Evolutionary conservation across 2,888 invertebrate species (phyloP).

Genomic region (Acronicta leporina): DNA sequence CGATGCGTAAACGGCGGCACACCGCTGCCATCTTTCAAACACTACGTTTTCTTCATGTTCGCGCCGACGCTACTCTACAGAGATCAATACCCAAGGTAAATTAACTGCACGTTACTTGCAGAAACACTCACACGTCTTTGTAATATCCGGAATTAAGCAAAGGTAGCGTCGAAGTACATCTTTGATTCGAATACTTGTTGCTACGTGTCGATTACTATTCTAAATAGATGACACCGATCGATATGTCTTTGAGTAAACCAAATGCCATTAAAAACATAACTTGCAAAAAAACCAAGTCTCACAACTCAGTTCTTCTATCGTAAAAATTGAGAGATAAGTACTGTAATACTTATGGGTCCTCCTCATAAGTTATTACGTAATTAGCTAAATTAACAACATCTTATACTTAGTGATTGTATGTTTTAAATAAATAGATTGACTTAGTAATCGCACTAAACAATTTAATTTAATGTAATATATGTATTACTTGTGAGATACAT

Average conservation of each 20-base stretch:
- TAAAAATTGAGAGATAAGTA: too few relatives aligned
- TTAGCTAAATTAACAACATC: too few relatives aligned
- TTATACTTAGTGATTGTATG: too few relatives aligned
- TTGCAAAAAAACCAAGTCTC: too few relatives aligned
- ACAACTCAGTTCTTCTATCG: too few relatives aligned
- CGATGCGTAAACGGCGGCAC: slow-evolving; percentile 85
- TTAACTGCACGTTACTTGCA: slow-evolving; percentile 37
- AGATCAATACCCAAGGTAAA: slow-evolving; percentile 95
- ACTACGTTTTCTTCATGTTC: slow-evolving; percentile 95
- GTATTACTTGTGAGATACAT: too few relatives aligned
- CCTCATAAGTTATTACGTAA: too few relatives aligned
- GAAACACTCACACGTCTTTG: slow-evolving; percentile 19
- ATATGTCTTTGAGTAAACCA: slow-evolving; percentile 1
- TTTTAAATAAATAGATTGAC: too few relatives aligned
- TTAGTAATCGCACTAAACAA: too few relatives aligned
- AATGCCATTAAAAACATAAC: too few relatives aligned
- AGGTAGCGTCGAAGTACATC: slow-evolving; percentile 11
- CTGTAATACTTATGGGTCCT: too few relatives aligned
- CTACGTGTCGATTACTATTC: too few relatives aligned
- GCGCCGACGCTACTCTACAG: slow-evolving; percentile 96
- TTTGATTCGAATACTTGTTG: slow-evolving; percentile 13
- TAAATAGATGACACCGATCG: not conserved
- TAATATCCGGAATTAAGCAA: slow-evolving; percentile 29
- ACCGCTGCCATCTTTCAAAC: slow-evolving; percentile 91
- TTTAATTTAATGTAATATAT: not conserved